Percentiles rank a stretch among this genome's conserved stretches.
phyloP scores from a whole-genome alignment of 2,113 vertebrate species.

The Mellivora capensis region DNA sequence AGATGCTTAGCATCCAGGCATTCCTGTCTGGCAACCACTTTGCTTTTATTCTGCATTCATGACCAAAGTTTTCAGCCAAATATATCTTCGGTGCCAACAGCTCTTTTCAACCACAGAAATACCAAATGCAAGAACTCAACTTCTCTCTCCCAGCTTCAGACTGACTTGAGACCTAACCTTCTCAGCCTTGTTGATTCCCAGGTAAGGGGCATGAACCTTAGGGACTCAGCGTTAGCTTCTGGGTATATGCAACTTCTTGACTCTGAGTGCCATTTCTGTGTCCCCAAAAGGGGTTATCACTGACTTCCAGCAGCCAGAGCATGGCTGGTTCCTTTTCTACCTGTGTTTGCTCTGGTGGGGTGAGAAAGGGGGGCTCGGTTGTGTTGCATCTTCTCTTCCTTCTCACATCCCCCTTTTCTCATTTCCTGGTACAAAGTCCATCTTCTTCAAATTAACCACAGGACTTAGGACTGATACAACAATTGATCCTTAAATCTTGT shows the following conservation, averaged over 20 bases:
- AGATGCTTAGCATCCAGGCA: background rate
- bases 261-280: background rate
- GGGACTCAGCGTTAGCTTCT: background rate
- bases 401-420: background rate
- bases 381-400: background rate
- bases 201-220: rapidly evolving
- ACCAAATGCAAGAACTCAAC: background rate
- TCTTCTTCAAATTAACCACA: background rate
- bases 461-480: background rate
- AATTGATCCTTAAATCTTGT: background rate
- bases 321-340: background rate
- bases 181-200: background rate
- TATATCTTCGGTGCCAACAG: background rate
- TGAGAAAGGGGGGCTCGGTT: too few species aligned
- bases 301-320: background rate
- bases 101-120: background rate
- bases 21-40: background rate
- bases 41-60: background rate
- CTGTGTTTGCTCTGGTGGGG: background rate
- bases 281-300: background rate
- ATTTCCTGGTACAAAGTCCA: background rate
- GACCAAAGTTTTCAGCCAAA: background rate
- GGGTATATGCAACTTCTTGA: rapidly evolving
- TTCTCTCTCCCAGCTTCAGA: background rate
- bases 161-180: background rate